A percentile compares a stretch with the other conserved stretches of the same genome.
Evolutionary conservation across 2,888 invertebrate genomes (phyloP).

Genomic region (Heliconius sara): DNA sequence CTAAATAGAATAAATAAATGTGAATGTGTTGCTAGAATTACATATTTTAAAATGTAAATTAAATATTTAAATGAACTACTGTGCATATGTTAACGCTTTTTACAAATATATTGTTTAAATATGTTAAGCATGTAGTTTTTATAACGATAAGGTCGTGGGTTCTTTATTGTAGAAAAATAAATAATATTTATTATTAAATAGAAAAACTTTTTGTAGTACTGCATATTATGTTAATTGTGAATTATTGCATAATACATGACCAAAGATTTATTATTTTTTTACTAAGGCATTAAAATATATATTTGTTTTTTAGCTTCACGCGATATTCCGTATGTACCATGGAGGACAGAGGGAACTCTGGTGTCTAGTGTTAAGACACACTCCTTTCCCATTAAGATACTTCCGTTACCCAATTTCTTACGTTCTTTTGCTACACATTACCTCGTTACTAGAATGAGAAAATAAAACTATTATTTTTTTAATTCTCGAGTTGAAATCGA

Average conservation of each 20-base stretch:
- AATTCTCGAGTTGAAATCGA: neutral
- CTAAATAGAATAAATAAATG: slow-evolving; percentile 6
- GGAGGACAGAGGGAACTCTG: neutral
- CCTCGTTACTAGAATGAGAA: neutral
- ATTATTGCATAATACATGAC: neutral
- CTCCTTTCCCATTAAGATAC: too few relatives aligned
- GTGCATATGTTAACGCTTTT: slow-evolving; percentile 4
- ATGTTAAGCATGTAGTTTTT: neutral
- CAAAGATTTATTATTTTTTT: too few relatives aligned
- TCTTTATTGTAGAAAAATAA: neutral
- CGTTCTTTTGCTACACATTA: neutral
- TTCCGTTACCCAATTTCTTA: neutral
- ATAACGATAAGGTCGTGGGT: neutral
- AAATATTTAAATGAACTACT: slow-evolving; percentile 15
- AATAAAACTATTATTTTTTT: neutral
- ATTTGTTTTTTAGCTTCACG: neutral
- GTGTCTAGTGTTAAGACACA: neutral
- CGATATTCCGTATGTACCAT: neutral
- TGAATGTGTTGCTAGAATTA: slow-evolving; percentile 18
- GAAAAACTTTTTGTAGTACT: too few relatives aligned
- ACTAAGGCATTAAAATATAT: too few relatives aligned
- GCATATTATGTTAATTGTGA: neutral
- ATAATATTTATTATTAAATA: neutral
- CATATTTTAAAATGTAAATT: slow-evolving; percentile 14
- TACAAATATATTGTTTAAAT: slow-evolving; percentile 14